Conservation (phyloP, 2,888 invertebrate genomes). For the Acrocera orbiculus region DNA sequence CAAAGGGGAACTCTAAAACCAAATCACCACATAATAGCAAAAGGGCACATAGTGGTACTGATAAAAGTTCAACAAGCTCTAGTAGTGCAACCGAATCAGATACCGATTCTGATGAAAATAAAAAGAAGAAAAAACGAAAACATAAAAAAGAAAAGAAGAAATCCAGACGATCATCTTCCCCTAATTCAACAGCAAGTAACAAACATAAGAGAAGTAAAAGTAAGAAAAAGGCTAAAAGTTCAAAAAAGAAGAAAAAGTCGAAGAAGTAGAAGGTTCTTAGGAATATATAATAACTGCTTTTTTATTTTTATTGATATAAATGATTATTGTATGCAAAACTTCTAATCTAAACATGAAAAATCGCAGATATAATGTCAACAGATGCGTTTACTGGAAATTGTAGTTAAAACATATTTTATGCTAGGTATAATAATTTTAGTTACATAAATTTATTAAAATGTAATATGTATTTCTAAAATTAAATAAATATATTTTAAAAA, state of each 20-base stretch:
- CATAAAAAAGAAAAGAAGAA: slow-evolving; percentile 41
- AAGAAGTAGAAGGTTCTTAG: slow-evolving; percentile 23
- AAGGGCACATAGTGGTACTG: slow-evolving; percentile 42
- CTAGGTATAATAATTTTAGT: no score
- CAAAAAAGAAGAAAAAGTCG: slow-evolving; percentile 56
- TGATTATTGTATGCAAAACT: no score
- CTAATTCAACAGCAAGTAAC: slow-evolving; percentile 21
- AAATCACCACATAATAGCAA: slow-evolving; percentile 27
- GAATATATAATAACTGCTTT: not conserved
- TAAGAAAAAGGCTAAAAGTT: slow-evolving; percentile 49
- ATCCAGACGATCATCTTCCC: slow-evolving; percentile 34
- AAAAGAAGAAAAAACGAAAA: slow-evolving; percentile 39
- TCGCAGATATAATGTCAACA: no score
- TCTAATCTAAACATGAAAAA: no score
- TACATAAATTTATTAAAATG: no score
- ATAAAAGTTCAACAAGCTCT: slow-evolving; percentile 32
- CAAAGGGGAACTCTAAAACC: no score
- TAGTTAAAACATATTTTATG: no score
- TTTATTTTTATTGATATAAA: no score
- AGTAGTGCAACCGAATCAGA: slow-evolving; percentile 36
- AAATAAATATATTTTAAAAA: no score
- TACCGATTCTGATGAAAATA: slow-evolving; percentile 32
- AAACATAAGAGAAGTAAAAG: slow-evolving; percentile 41
- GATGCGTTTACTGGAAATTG: no score
- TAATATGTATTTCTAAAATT: no score